Evolutionary conservation across 2,113 vertebrate genomes (phyloP), one percentile per base, ranked within the genome.

Genomic region (Petromus typicus): DNA sequence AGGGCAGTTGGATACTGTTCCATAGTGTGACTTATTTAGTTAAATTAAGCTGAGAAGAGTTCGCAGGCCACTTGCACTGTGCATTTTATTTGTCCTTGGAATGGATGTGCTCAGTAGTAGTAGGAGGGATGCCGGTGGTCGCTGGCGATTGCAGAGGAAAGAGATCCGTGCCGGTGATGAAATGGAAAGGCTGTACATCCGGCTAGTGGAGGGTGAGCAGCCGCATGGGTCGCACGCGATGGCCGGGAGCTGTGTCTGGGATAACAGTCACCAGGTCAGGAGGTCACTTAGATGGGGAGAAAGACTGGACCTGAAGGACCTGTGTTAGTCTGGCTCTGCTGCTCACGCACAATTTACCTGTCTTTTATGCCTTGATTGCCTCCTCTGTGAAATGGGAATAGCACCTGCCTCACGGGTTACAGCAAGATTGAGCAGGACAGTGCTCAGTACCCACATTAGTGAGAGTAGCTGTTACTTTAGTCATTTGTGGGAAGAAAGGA

Each of bases 71-170:
- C 20, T 4, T 37, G 13, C 40, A 3, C 37, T n/a, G 37, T 51
- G n/a, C 63, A 45, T 94, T 12, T 23, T 0, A 22, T 14, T 73
- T 86, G 71, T 57, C 82, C 25, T 71, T n/a, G 40, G 43, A 85
- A 17, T 22, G 32, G 40, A 93, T 64, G 59, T 81, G 30, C 4
- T 61, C 20, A 56, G 51, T 73, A 27, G 87, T 12, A 91, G 45
- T 30, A 97, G 83, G 82, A 86, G 64, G 91, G 95, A 96, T 95
- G 86, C 80, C 94, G 95, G 95, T 95, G 96, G 93, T 54, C 59
- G 66, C 3, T 27, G 69, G 30, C 23, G 66, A 67, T 69, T 94
- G 66, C 23, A 2, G 37, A 43, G 79, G 71, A 82, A 83, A 32
- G 40, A 95, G 76, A 61, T 91, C 90, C n/a, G 2, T 87, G 59